A percentile compares a stretch with the other conserved stretches of the same genome.
phyloP scores from a whole-genome alignment of 2,888 invertebrate species.

The Xylocampa areola region DNA sequence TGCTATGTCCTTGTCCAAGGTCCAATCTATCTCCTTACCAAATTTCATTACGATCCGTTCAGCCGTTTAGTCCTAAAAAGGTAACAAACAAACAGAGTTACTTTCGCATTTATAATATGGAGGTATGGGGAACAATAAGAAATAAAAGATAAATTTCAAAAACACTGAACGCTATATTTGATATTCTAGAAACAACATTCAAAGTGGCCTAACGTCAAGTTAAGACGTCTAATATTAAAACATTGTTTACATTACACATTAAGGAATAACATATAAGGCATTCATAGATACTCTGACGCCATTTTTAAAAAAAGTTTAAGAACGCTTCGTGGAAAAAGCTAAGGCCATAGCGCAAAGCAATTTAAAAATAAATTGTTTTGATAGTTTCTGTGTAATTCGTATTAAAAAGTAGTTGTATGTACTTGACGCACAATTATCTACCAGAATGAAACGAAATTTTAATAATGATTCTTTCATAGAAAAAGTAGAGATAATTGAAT shows the following conservation, averaged over 20 bases:
- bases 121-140: constrained; percentile 7
- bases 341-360: background rate
- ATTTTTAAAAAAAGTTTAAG: constrained; percentile 1
- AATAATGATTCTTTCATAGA: constrained; percentile 38
- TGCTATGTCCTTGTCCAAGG: too few relatives aligned
- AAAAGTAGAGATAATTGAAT: constrained; percentile 35
- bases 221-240: constrained; percentile 66
- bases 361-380: constrained; percentile 15
- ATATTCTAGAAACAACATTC: constrained; percentile 88
- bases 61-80: too few relatives aligned
- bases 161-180: constrained; percentile 88
- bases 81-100: too few relatives aligned
- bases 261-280: constrained; percentile 62
- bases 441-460: constrained; percentile 42
- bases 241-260: constrained; percentile 59
- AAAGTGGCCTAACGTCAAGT: constrained; percentile 76
- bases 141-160: constrained; percentile 75
- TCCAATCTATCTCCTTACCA: too few relatives aligned
- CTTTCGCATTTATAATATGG: too few relatives aligned
- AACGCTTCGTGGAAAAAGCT: too few relatives aligned
- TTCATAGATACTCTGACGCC: constrained; percentile 57
- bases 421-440: constrained; percentile 38
- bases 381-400: too few relatives aligned
- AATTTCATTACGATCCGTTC: too few relatives aligned
- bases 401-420: constrained; percentile 24